These are phyloP conservation scores for Chrysotoxum bicinctum DNA, from an alignment of 2,888 invertebrate species.

Conservation along the genomic window DNA sequence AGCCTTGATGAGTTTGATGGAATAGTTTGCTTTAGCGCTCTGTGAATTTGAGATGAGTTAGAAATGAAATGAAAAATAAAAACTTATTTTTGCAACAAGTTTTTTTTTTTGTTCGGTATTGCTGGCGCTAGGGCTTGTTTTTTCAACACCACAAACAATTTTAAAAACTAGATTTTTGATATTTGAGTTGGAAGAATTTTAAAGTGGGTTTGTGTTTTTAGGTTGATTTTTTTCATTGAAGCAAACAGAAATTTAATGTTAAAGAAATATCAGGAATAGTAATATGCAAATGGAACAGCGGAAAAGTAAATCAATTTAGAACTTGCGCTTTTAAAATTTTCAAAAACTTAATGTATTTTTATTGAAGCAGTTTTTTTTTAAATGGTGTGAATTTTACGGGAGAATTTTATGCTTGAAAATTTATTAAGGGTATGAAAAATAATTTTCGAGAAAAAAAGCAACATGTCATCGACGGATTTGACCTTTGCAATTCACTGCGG, in stretches of 20 bases:
- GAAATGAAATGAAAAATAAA: neutral
- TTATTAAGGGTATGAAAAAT: no score
- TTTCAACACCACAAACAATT: constrained; percentile 5
- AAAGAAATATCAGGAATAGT: neutral
- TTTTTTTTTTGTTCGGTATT: neutral
- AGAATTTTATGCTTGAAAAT: no score
- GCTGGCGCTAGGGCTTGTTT: neutral
- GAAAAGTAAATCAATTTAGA: neutral
- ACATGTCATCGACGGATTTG: no score
- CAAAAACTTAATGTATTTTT: no score
- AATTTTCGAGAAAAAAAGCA: no score
- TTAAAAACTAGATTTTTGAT: neutral
- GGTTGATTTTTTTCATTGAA: neutral
- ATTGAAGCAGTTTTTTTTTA: no score
- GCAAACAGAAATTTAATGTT: neutral
- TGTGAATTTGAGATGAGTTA: constrained; percentile 7
- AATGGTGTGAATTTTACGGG: no score
- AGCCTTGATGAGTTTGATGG: constrained; percentile 14
- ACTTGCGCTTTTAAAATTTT: neutral
- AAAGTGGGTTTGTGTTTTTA: neutral
- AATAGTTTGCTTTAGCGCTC: constrained; percentile 2
- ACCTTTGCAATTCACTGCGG: no score
- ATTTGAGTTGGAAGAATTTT: neutral
- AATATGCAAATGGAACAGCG: neutral
- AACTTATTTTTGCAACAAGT: neutral